Base-by-base conservation (phyloP, 2,888 invertebrate genomes). In the Matsumyia berberina region DNA sequence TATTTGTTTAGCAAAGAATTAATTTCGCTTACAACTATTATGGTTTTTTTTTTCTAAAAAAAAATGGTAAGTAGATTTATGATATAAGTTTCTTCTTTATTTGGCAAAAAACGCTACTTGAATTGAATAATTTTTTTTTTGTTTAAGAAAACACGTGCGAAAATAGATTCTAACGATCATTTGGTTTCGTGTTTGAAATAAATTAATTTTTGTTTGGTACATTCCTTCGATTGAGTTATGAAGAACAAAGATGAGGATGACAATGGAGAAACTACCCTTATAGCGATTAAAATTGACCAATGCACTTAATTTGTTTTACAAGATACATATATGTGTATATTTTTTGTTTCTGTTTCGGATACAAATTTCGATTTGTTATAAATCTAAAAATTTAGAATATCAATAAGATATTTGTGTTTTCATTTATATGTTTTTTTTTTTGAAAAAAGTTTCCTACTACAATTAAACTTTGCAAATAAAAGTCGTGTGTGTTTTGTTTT, bases 261-360 rank as follows among this genome's bases (percentile, higher is more conserved):
- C 62, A 35, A 73, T 24, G 46, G 15, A 35, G 53, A 62, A n/a
- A 76, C 39, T 62, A 49, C 58, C 53, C 35, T 44, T 29, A 69
- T 33, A 69, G 67, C 53, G 69, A 76, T 73, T 69, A 55, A 67
- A 83, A 83, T 78, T 83, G 83, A 83, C 83, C 67, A 83, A 83
- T 83, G 72, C 83, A 79, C 67, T 78, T 73, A 62, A 37, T 67
- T 51, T 62, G 29, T 42, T 76, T 55, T 49, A 69, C 46, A 74
- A 69, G 55, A 42, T 62, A 24, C 12, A 58, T 44, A n/a, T 53
- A 24, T 24, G 24, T 24, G 4, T 24, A 24, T 24, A 24, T 29
- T 35, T 81, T 69, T 76, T n/a, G 12, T 39, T 57, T 53, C 49
- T 15, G 44, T 57, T 60, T 57, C 24, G 53, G 69, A 69, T 69